Percentiles rank a stretch among this genome's conserved stretches.
Conservation (phyloP, 2,888 invertebrate genomes). For the Drosophila greeni region DNA sequence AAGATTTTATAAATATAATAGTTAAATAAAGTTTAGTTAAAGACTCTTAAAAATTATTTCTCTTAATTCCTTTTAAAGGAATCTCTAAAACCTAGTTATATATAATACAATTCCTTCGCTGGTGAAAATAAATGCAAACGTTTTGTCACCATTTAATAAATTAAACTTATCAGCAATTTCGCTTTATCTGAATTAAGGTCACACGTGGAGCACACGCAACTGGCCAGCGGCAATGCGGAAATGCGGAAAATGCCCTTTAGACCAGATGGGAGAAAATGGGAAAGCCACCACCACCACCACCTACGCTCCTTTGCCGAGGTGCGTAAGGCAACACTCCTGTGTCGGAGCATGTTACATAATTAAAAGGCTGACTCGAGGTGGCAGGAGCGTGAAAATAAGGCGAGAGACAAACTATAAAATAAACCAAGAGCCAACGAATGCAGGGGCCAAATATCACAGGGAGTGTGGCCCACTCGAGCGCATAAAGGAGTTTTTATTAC, state of each 20-base stretch:
- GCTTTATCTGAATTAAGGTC: constrained; percentile 65
- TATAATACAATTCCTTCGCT: background rate
- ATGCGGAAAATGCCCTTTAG: constrained; percentile 11
- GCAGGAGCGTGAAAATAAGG: constrained; percentile 57
- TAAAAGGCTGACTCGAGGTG: constrained; percentile 45
- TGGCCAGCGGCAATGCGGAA: constrained; percentile 19
- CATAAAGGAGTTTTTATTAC: constrained; percentile 58
- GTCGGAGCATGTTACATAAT: constrained; percentile 64
- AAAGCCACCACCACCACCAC: constrained; percentile 48
- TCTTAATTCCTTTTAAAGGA: background rate
- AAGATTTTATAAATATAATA: no score
- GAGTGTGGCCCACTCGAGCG: constrained; percentile 49
- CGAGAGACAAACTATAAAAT: constrained; percentile 68
- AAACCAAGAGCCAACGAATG: constrained; percentile 45
- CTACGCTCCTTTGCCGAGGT: constrained; percentile 55
- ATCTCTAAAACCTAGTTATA: background rate
- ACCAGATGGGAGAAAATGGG: constrained; percentile 11
- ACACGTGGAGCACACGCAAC: constrained; percentile 55
- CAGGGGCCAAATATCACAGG: constrained; percentile 50
- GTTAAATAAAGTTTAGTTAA: no score
- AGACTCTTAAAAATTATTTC: background rate
- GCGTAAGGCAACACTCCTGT: constrained; percentile 65
- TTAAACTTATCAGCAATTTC: constrained; percentile 62
- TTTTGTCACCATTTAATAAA: constrained; percentile 54
- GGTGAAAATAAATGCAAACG: constrained; percentile 27